phyloP scores from a whole-genome alignment of 2,888 invertebrate species.

The Acholoe squamosa region DNA sequence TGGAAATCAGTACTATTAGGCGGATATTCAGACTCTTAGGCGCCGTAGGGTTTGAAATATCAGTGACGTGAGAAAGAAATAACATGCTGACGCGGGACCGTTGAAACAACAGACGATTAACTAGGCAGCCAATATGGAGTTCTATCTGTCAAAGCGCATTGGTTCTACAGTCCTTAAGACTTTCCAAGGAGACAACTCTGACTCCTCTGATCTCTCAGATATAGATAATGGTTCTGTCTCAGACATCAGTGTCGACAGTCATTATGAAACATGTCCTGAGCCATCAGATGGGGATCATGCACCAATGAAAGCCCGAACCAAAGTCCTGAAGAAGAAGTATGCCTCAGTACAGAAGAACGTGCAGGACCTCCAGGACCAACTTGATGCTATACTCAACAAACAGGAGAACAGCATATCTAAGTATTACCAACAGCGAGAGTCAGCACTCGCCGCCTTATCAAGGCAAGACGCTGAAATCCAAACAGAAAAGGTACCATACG shows the following conservation, averaged over 20 bases:
- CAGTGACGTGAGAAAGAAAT: too few species aligned
- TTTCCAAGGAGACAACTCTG: background rate
- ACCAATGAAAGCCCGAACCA: background rate
- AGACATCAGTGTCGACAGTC: background rate
- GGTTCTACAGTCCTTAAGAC: background rate
- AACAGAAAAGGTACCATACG: background rate
- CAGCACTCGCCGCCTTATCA: background rate
- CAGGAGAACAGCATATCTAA: background rate
- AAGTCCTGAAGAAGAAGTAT: background rate
- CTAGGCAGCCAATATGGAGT: background rate
- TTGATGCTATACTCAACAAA: background rate
- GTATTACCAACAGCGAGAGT: conserved; percentile 13
- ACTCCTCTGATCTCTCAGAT: background rate
- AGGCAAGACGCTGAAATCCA: conserved; percentile 4
- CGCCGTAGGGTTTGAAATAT: too few species aligned
- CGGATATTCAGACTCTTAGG: too few species aligned
- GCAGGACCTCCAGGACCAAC: conserved; percentile 16
- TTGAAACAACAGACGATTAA: too few species aligned
- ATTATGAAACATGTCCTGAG: background rate
- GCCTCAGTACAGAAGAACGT: background rate
- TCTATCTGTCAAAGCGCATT: background rate
- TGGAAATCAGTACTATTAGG: too few species aligned
- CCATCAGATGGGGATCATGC: background rate
- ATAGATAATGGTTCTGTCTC: background rate
- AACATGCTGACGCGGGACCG: too few species aligned